Conservation (phyloP, 1,140 invertebrate genomes). For the Pogonognathellus flavescens region DNA sequence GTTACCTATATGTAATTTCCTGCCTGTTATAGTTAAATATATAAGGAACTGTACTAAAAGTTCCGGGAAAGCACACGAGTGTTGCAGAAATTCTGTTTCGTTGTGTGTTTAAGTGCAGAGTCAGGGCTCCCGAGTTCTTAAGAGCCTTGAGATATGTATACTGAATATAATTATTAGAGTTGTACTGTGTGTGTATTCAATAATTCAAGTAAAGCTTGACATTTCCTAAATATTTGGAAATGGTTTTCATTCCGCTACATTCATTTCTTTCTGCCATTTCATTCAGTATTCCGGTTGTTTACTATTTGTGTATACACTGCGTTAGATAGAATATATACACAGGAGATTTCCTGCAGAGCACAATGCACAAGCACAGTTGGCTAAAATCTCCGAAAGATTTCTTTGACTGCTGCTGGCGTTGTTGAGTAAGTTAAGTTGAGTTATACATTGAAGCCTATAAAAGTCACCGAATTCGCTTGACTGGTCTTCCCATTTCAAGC, state of each 20-base stretch:
- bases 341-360: too few relatives aligned
- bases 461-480: constrained; percentile 30
- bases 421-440: constrained; percentile 5
- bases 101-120: too few relatives aligned
- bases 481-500: background rate
- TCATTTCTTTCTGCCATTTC: background rate
- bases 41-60: too few relatives aligned
- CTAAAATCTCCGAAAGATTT: background rate
- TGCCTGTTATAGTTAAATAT: too few relatives aligned
- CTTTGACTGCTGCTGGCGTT: background rate
- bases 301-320: background rate
- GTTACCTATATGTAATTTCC: background rate
- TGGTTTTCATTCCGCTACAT: constrained; percentile 23
- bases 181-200: constrained; percentile 2
- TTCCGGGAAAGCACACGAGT: too few relatives aligned
- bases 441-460: constrained; percentile 13
- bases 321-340: background rate
- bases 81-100: too few relatives aligned
- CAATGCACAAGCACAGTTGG: too few relatives aligned
- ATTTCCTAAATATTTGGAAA: constrained; percentile 40
- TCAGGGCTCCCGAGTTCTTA: too few relatives aligned
- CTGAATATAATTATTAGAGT: too few relatives aligned
- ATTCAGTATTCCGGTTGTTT: constrained; percentile 29
- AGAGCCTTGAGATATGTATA: too few relatives aligned
- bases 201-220: constrained; percentile 14